Evolutionary conservation across 1,140 invertebrate species (phyloP).

Genomic region (Ephestia elutella): DNA sequence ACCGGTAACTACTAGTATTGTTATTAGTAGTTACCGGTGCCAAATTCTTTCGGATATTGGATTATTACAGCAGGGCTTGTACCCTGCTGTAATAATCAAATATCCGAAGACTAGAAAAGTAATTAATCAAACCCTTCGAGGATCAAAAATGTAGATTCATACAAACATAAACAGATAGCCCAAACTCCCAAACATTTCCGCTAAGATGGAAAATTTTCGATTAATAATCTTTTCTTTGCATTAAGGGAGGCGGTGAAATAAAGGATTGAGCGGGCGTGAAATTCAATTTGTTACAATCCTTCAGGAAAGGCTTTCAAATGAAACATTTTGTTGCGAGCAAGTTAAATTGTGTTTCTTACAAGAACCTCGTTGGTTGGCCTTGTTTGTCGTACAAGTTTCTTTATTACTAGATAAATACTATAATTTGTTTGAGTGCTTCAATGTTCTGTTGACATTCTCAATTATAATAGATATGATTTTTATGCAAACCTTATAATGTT

Average conservation of each 20-base stretch:
- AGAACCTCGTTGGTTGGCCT: conserved; percentile 32
- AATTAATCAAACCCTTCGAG: conserved; percentile 1
- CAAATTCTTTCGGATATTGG: no score
- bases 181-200: conserved; percentile 24
- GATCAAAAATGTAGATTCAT: conserved; percentile 7
- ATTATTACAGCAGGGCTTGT: no score
- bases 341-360: conserved; percentile 61
- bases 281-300: conserved; percentile 67
- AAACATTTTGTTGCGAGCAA: conserved; percentile 54
- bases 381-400: conserved; percentile 36
- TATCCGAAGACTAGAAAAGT: background rate
- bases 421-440: background rate
- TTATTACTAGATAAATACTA: conserved; percentile 20
- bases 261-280: conserved; percentile 59
- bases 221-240: conserved; percentile 61
- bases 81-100: no score
- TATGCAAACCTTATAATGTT: no score
- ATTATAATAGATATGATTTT: no score
- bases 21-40: no score
- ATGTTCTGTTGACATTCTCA: no score
- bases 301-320: conserved; percentile 54
- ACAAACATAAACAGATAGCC: conserved; percentile 25
- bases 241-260: conserved; percentile 54
- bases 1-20: no score
- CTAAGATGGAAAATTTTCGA: conserved; percentile 47